A percentile compares a stretch with the other conserved stretches of the same genome.
phyloP scores from a whole-genome alignment of 2,113 vertebrate species.

The Diadophis punctatus region DNA sequence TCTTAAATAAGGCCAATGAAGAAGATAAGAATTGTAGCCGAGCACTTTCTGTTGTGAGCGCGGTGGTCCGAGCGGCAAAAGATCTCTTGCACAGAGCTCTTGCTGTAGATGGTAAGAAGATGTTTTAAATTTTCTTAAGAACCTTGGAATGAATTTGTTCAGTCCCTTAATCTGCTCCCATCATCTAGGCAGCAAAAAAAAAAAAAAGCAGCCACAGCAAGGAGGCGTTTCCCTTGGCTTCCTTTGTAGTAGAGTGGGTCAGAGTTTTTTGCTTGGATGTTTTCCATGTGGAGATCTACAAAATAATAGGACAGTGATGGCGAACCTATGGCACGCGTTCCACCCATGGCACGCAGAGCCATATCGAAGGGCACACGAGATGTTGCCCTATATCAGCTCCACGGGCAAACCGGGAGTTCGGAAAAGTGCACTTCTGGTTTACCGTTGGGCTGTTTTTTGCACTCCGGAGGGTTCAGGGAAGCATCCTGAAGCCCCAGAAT shows the following conservation, averaged over 20 bases:
- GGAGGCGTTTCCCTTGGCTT: neutral
- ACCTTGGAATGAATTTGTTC: neutral
- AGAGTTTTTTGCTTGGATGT: neutral
- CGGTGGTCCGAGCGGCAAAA: conserved; percentile 92
- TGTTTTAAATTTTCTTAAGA: neutral
- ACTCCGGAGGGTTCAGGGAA: too few relatives aligned
- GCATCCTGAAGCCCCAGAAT: too few relatives aligned
- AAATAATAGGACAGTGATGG: too few relatives aligned
- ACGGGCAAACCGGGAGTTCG: too few relatives aligned
- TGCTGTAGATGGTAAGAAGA: conserved; percentile 90
- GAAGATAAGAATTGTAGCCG: conserved; percentile 98
- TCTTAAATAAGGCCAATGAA: conserved; percentile 96
- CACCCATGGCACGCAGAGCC: too few relatives aligned
- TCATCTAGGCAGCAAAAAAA: neutral
- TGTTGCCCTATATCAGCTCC: too few relatives aligned
- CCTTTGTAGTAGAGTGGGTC: neutral
- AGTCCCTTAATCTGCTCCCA: neutral
- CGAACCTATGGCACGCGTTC: too few relatives aligned
- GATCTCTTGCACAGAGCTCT: conserved; percentile 95
- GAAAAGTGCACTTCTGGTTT: too few relatives aligned
- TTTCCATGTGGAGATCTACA: neutral
- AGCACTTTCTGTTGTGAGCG: conserved; percentile 92
- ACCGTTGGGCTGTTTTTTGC: too few relatives aligned
- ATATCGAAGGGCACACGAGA: too few relatives aligned
- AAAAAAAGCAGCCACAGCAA: neutral